Base-by-base conservation (phyloP, 2,797 vertebrate genomes). In the Falco novaeseelandiae region DNA sequence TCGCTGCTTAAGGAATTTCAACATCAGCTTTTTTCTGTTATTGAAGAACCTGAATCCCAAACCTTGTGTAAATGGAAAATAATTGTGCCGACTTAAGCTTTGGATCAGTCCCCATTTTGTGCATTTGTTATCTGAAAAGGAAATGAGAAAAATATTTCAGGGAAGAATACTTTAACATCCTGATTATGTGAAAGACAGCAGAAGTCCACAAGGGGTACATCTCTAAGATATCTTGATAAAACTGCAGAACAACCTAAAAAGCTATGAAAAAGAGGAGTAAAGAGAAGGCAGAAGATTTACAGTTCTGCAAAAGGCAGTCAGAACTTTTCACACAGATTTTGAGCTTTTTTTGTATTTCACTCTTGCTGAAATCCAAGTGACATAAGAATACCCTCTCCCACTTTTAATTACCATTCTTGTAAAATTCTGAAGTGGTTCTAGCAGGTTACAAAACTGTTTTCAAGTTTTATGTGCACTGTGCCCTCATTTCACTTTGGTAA, bases 401-500 rank as follows among this genome's bases (percentile, higher is more conserved):
- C 52, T 90, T 73, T 85, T 95, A 72, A 83, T 51, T 84, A 30
- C 52, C 20, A 36, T 80, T 66, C 72, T 61, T 83, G 73, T 87
- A 93, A 62, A 72, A 73, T 69, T 85, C 59, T 63, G 55, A 76
- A 77, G 83, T 32, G 51, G 38, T 81, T 57, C 72, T 61, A 48
- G 61, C 57, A 92, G 55, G 52, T 70, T 62, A 84, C 69, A 83
- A 82, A 73, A 59, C 12, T 10, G 4, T 36, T 65, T 38, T 85
- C n/a, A 87, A 80, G 36, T 49, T 89, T 59, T 66, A 54, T 57
- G 76, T 78, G 54, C 94, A 93, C 42, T 59, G 51, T 3, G 6
- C n/a, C 84, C 59, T 84, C 66, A 29, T 86, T 93, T 83, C 67
- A 48, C 42, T 83, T 96, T 90, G 59, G 80, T 67, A 69, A 82